These are phyloP conservation scores for Cryptotis parvus DNA, from an alignment of 2,113 vertebrate species.

Conservation along the genomic window DNA sequence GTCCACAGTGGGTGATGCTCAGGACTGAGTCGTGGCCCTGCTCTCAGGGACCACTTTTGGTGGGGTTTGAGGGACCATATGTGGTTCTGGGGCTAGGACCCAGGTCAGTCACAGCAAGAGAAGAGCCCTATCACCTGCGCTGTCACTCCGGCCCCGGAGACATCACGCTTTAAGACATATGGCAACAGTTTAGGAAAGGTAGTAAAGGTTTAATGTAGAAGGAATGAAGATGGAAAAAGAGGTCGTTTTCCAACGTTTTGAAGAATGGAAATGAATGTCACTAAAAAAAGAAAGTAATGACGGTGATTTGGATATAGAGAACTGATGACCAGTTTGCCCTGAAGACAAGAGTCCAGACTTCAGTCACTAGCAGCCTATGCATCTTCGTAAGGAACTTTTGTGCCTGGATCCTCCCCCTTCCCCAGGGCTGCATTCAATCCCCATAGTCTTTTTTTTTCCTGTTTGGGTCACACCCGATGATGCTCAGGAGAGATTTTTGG, in stretches of 20 bases:
- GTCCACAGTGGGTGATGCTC: too few species aligned
- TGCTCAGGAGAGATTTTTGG: too few species aligned
- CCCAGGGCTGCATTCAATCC: neutral
- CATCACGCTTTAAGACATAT: neutral
- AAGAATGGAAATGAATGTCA: neutral
- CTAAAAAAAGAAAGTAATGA: neutral
- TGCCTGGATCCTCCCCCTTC: neutral
- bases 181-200: neutral
- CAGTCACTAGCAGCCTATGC: neutral
- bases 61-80: too few species aligned
- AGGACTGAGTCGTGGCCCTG: too few species aligned
- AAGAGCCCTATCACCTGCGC: too few species aligned
- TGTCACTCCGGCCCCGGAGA: too few species aligned
- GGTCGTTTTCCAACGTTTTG: slow-evolving; percentile 31
- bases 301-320: neutral
- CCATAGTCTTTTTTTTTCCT: neutral
- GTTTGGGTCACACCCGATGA: too few species aligned
- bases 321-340: neutral
- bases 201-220: neutral
- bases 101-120: too few species aligned
- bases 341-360: neutral
- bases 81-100: too few species aligned
- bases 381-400: neutral
- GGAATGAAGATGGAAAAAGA: neutral
- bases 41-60: too few species aligned